Evolutionary conservation across 2,113 vertebrate genomes (phyloP).

Genomic region (Thamnophis sirtalis): DNA sequence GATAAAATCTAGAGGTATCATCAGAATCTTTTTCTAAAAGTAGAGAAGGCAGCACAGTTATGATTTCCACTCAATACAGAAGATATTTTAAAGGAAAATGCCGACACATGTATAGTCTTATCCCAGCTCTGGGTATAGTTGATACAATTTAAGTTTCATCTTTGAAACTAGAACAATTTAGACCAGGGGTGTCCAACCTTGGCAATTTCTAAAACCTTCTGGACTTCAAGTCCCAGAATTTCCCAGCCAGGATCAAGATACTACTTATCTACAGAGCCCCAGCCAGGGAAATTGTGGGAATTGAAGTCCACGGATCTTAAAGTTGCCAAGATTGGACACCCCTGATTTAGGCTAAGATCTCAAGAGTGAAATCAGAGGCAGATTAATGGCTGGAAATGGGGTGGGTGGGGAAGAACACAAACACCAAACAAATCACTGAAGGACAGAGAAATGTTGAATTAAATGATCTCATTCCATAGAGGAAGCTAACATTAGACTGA

Average conservation of each 20-base stretch:
- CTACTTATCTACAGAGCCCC: no score
- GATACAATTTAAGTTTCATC: background rate
- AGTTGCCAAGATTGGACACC: background rate
- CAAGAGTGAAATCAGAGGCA: background rate
- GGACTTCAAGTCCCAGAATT: no score
- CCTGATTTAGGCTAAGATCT: background rate
- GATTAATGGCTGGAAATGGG: background rate
- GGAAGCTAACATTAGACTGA: background rate
- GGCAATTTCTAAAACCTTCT: no score
- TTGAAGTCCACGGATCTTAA: no score
- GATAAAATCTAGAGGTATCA: background rate
- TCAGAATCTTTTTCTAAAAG: background rate
- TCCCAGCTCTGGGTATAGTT: background rate
- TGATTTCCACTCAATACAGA: background rate
- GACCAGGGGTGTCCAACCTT: no score
- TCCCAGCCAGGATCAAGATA: no score
- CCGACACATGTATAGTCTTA: background rate
- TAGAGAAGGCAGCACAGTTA: background rate
- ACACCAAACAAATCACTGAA: background rate
- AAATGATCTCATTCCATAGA: background rate
- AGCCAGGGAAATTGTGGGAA: no score
- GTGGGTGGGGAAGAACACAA: background rate
- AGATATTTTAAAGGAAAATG: background rate
- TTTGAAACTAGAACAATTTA: background rate
- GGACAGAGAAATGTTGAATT: background rate